Conservation (phyloP, 2,113 vertebrate genomes). For the Carlito syrichta region DNA sequence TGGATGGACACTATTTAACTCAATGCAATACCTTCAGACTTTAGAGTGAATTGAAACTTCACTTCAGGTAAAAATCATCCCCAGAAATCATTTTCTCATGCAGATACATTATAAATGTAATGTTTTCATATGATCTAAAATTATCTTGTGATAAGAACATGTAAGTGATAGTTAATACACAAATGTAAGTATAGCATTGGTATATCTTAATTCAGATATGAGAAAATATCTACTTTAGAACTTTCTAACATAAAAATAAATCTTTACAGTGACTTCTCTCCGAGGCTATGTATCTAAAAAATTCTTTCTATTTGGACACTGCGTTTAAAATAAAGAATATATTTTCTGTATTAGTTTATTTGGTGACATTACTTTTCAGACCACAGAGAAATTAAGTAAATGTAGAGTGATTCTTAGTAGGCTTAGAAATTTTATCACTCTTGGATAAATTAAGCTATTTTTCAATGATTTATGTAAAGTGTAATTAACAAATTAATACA, state of each 20-base stretch:
- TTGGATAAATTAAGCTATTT: constrained; percentile 72
- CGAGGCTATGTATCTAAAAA: background rate
- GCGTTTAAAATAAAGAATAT: background rate
- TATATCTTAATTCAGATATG: background rate
- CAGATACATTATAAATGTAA: background rate
- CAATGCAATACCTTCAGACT: background rate
- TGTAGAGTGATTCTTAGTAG: constrained; percentile 36
- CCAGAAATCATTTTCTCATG: background rate
- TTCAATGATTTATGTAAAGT: constrained; percentile 75
- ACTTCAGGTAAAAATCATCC: background rate
- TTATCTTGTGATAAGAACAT: background rate
- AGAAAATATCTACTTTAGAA: background rate
- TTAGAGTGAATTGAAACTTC: background rate
- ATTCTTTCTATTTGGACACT: background rate
- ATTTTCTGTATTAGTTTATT: background rate
- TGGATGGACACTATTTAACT: background rate
- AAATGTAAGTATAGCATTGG: background rate
- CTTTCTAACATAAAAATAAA: background rate
- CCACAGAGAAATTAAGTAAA: constrained; percentile 28
- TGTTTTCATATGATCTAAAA: constrained; percentile 4
- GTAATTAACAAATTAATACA: constrained; percentile 79
- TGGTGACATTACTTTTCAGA: constrained; percentile 22
- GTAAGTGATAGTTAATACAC: background rate
- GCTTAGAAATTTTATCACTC: constrained; percentile 56
- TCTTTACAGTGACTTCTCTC: background rate